Evolutionary conservation across 2,113 vertebrate genomes (phyloP).

Genomic region (Notarius lentiginosus): DNA sequence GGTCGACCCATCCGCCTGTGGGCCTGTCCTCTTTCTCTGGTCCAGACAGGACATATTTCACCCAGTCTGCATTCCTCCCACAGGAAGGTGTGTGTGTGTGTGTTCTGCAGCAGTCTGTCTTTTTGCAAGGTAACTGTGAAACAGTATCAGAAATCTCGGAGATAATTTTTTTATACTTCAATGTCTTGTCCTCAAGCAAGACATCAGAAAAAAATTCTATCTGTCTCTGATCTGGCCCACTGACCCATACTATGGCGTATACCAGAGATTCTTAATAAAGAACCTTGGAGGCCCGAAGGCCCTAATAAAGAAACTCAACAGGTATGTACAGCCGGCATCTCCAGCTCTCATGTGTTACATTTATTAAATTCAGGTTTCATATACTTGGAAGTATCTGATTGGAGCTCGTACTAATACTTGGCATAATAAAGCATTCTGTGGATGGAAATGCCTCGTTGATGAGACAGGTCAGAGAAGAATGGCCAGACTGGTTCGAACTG

Average conservation of each 20-base stretch:
- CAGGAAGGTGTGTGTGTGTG: slow-evolving; percentile 4
- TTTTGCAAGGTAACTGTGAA: neutral
- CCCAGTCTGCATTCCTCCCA: slow-evolving; percentile 14
- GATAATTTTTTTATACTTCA: neutral
- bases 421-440: neutral
- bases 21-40: slow-evolving; percentile 25
- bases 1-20: slow-evolving; percentile 51
- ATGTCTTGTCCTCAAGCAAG: neutral
- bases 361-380: neutral
- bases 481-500: neutral
- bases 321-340: neutral
- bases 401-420: neutral
- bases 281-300: neutral
- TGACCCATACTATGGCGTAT: neutral
- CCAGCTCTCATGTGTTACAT: neutral
- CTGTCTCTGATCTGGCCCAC: neutral
- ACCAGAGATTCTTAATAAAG: neutral
- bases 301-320: neutral
- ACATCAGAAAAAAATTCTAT: neutral
- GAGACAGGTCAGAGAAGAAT: neutral
- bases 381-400: neutral
- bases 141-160: neutral
- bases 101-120: neutral
- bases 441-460: neutral
- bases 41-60: slow-evolving; percentile 23